Percentiles rank a stretch among this genome's conserved stretches.
Evolutionary conservation across 2,888 invertebrate genomes (phyloP).

Genomic region (Eueremaeus valkanovi): DNA sequence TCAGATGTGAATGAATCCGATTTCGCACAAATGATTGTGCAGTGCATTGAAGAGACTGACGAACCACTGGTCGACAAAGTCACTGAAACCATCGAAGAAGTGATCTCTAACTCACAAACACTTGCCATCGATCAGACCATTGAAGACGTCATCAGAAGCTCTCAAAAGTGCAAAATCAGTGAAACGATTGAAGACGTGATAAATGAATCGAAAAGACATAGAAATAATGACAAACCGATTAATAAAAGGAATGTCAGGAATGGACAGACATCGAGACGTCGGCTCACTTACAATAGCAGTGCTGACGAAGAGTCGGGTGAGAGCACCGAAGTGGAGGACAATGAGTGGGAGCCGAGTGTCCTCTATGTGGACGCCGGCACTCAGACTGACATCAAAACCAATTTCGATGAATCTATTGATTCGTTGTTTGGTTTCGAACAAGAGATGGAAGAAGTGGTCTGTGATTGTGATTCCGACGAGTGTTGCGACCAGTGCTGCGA

Average conservation of each 20-base stretch:
- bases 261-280: not conserved
- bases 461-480: conserved; percentile 14
- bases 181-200: conserved; percentile 9
- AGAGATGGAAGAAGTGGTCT: conserved; percentile 1
- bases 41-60: not conserved
- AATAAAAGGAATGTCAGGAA: not conserved
- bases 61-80: not conserved
- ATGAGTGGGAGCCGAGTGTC: no score
- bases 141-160: not conserved
- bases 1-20: not conserved
- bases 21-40: conserved; percentile 12
- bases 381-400: not conserved
- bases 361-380: conserved; percentile 7
- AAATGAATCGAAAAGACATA: no score
- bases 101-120: not conserved
- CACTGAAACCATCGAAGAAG: conserved; percentile 13
- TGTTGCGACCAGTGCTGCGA: conserved; percentile 31
- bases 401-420: not conserved
- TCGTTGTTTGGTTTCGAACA: not conserved
- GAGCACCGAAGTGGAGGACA: not conserved
- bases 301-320: no score
- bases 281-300: not conserved
- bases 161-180: not conserved
- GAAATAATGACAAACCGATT: not conserved
- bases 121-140: not conserved